These are phyloP conservation scores for Heliangelus exortis DNA, from an alignment of 2,797 vertebrate species.

Conservation along the genomic window DNA sequence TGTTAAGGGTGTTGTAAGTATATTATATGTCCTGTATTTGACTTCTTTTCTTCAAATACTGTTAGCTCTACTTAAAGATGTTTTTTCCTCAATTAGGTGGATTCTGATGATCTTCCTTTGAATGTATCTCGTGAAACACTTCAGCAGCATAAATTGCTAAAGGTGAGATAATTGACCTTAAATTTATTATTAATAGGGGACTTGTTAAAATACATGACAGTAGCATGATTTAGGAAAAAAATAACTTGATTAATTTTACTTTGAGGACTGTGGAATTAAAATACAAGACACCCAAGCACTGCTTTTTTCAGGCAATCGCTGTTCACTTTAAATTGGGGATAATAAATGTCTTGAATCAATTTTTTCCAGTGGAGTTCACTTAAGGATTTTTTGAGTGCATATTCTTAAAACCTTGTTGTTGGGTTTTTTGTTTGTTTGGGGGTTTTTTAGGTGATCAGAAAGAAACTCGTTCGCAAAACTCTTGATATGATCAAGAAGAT, in stretches of 20 bases:
- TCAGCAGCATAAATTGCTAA: conserved; percentile 97
- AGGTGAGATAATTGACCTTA: conserved; percentile 78
- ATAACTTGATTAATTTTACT: background rate
- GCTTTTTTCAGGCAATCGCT: background rate
- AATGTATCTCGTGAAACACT: conserved; percentile 98
- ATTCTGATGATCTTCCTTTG: conserved; percentile 97
- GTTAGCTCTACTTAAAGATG: background rate
- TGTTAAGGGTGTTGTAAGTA: conserved; percentile 95
- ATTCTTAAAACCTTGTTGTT: background rate
- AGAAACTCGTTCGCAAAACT: conserved; percentile 98
- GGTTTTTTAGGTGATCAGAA: conserved; percentile 90
- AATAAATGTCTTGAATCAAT: background rate
- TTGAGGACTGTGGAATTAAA: background rate
- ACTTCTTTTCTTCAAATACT: background rate
- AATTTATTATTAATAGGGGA: background rate
- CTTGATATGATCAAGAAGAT: conserved; percentile 99
- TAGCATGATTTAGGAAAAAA: background rate
- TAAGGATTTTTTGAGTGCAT: background rate
- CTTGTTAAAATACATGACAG: background rate
- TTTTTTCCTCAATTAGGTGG: conserved; percentile 83
- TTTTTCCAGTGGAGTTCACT: background rate
- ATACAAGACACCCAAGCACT: background rate
- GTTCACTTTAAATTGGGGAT: background rate
- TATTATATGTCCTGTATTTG: background rate
- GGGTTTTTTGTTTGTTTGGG: too few relatives aligned